Evolutionary conservation across 2,888 invertebrate genomes (phyloP).

Genomic region (Drosophila helvetica): DNA sequence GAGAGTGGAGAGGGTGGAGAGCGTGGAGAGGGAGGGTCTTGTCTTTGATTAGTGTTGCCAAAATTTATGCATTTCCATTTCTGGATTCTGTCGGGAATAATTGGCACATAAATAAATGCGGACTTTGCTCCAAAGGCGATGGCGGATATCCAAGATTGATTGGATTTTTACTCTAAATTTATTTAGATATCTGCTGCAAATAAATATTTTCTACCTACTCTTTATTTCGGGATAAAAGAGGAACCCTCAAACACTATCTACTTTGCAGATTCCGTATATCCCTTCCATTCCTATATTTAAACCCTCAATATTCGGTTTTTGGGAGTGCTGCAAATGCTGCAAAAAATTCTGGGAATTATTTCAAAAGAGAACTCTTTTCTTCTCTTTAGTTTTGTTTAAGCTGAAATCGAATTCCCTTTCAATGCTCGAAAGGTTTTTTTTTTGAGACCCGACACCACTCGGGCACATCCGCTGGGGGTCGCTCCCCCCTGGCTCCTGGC

Average conservation of each 20-base stretch:
- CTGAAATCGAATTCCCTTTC: neutral
- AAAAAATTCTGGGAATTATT: neutral
- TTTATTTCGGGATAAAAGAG: too few species aligned
- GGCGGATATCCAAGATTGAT: constrained; percentile 3
- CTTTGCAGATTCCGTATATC: too few species aligned
- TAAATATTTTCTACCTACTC: too few species aligned
- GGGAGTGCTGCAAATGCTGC: neutral
- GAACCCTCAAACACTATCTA: too few species aligned
- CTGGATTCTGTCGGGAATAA: constrained; percentile 27
- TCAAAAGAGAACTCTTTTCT: neutral
- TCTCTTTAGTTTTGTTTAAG: neutral
- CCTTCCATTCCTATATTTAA: too few species aligned
- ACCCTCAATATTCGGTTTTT: too few species aligned
- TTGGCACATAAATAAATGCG: constrained; percentile 42
- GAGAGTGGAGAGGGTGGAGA: neutral
- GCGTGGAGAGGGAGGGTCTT: constrained; percentile 12
- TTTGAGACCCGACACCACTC: neutral
- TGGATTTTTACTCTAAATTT: constrained; percentile 5
- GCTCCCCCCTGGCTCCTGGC: neutral
- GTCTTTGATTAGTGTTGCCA: constrained; percentile 49
- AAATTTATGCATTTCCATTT: constrained; percentile 59
- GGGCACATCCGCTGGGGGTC: neutral
- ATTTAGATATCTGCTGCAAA: neutral
- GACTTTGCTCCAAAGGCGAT: neutral
- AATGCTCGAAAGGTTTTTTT: neutral